Percentiles rank a stretch among this genome's conserved stretches.
phyloP scores from a whole-genome alignment of 2,888 invertebrate species.

The Malthinus flaveolus region DNA sequence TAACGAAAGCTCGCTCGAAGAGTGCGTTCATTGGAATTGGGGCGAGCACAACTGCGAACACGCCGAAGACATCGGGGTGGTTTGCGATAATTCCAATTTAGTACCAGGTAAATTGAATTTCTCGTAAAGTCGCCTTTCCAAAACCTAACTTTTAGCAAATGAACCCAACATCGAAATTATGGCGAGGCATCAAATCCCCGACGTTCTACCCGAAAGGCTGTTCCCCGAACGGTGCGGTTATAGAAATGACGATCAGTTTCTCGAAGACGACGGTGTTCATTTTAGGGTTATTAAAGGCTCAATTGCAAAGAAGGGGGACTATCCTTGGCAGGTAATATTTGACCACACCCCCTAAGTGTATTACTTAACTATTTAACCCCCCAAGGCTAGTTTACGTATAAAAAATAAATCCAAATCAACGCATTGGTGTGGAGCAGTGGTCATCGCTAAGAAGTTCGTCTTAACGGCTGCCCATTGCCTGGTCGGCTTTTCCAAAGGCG shows the following conservation, averaged over 20 bases:
- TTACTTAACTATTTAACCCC: constrained; percentile 26
- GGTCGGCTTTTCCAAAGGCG: constrained; percentile 65
- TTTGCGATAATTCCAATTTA: constrained; percentile 40
- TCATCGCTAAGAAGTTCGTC: constrained; percentile 66
- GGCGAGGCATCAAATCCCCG: background rate
- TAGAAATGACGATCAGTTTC: constrained; percentile 55
- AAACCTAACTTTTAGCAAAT: background rate
- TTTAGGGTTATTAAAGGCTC: constrained; percentile 66
- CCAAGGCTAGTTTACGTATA: constrained; percentile 65
- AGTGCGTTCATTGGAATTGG: constrained; percentile 70
- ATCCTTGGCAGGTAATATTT: constrained; percentile 71
- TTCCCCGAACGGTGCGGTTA: constrained; percentile 56
- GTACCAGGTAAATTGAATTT: constrained; percentile 1
- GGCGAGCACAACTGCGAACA: constrained; percentile 74
- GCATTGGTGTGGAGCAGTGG: constrained; percentile 77
- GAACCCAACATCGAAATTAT: constrained; percentile 9
- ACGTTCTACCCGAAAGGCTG: constrained; percentile 3
- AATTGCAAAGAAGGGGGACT: constrained; percentile 64
- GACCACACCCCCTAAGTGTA: background rate
- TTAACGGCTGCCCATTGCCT: constrained; percentile 77
- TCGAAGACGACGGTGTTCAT: constrained; percentile 53
- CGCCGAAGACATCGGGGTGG: constrained; percentile 71
- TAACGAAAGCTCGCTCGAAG: constrained; percentile 64
- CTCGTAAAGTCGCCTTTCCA: background rate
- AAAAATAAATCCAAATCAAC: constrained; percentile 61